Conservation (phyloP, 2,797 vertebrate species). For the Galago senegalensis region DNA sequence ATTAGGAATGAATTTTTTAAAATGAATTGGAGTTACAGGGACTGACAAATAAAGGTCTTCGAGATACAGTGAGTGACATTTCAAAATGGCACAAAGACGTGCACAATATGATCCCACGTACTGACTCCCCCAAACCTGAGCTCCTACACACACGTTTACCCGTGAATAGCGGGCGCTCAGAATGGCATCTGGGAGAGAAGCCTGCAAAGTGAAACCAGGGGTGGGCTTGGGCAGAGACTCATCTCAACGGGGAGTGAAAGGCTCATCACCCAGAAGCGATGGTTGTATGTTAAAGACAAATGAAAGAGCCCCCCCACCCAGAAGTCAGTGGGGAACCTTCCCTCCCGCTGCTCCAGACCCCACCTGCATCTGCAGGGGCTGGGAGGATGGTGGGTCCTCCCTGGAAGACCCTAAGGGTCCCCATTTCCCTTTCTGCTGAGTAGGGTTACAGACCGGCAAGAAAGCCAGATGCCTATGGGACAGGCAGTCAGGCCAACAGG, state of each 20-base stretch:
- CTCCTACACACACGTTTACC: not conserved
- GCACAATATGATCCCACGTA: fast-evolving
- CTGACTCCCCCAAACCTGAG: too few relatives aligned
- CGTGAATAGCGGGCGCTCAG: fast-evolving
- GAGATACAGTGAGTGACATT: not conserved
- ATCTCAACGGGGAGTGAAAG: not conserved
- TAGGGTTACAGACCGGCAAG: not conserved
- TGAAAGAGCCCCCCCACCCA: not conserved
- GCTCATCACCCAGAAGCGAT: not conserved
- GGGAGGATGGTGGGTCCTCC: not conserved
- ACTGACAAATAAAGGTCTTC: not conserved
- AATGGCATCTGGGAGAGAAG: not conserved
- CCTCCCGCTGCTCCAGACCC: not conserved
- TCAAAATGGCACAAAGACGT: not conserved
- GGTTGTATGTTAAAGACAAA: not conserved
- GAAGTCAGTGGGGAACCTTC: not conserved
- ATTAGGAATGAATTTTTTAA: not conserved
- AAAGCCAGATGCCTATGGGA: not conserved
- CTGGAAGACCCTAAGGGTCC: too few relatives aligned
- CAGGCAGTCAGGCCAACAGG: too few relatives aligned
- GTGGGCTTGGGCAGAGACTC: not conserved
- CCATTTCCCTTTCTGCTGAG: not conserved
- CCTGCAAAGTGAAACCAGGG: too few relatives aligned
- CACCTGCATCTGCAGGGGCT: too few relatives aligned
- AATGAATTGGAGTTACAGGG: not conserved